A percentile compares a stretch with the other conserved stretches of the same genome.
phyloP scores from a whole-genome alignment of 37 sponge, comb jelly and placozoan genomes.

The Amphimedon queenslandica region DNA sequence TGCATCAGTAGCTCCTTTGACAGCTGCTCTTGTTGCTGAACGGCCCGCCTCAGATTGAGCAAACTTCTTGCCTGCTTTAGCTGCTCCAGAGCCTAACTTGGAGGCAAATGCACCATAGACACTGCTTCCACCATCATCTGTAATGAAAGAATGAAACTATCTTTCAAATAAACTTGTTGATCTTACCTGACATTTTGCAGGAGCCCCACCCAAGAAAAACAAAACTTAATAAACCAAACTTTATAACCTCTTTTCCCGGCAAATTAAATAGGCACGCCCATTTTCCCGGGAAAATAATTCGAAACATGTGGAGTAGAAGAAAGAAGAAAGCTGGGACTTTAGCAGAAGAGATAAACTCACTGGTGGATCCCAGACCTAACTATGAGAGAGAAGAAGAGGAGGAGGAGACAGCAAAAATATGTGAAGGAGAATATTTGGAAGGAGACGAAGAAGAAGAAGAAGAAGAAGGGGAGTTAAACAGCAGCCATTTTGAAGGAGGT shows the following conservation, averaged over 20 bases:
- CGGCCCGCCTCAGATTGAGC: slow-evolving; percentile 77
- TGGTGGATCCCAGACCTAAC: slow-evolving; percentile 57
- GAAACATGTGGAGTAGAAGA: not conserved
- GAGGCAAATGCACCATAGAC: not conserved
- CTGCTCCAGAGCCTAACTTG: slow-evolving; percentile 50
- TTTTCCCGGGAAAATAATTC: no score
- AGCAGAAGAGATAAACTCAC: slow-evolving; percentile 37
- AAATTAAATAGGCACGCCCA: no score
- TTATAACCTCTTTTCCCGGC: no score
- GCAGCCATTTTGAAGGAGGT: not conserved
- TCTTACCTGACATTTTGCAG: slow-evolving; percentile 27
- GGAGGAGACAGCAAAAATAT: slow-evolving; percentile 27
- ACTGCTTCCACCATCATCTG: slow-evolving; percentile 2
- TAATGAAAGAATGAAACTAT: not conserved
- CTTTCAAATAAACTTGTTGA: slow-evolving; percentile 16
- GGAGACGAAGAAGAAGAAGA: not conserved
- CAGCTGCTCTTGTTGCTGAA: slow-evolving; percentile 56
- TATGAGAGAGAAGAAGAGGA: slow-evolving; percentile 50
- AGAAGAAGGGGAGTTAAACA: not conserved
- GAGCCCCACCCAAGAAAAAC: no score
- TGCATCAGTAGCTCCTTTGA: slow-evolving; percentile 63
- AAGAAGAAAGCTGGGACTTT: slow-evolving; percentile 3
- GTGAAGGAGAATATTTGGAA: not conserved
- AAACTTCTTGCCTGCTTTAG: slow-evolving; percentile 60
- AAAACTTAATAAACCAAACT: no score